Evolutionary conservation across 2,888 invertebrate genomes (phyloP), one percentile per base, ranked within the genome.

Genomic region (Cylloceria caligata): DNA sequence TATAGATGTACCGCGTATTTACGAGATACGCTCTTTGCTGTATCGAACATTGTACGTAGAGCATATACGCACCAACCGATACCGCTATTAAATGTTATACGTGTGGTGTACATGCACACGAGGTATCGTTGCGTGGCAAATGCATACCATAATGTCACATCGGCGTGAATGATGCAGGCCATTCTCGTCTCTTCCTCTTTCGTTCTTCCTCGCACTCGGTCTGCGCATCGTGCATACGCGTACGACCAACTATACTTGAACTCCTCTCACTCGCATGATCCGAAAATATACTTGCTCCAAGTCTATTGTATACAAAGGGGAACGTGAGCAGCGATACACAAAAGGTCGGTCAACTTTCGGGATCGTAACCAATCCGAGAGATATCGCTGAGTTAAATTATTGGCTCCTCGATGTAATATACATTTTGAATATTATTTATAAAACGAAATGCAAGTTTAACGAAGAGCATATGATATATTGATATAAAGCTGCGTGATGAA

Each of bases 111-210:
- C n/a, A 73, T 27, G 16, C 30, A 45, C 13, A 60, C 60, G 64
- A 36, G 55, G 42, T 34, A 36, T 55, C 6, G 30, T 45, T 45
- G 65, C 42, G 30, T 9, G 30, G 42, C 64, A 73, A 45, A 81
- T 73, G 36, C 27, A 69, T 73, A 72, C 39, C 72, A 64, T 55
- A 64, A 77, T 74, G 77, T 74, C 73, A 69, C 68, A 62, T 65
- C 73, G 64, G 27, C 68, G 69, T 73, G 81, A 81, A 77, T 77
- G 72, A 81, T 77, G 65, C 71, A 64, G 64, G 34, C 68, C 62
- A 62, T 72, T 76, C 72, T 47, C 47, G 34, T 45, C 42, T 55
- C 30, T 47, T 30, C 16, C 30, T 55, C 30, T 74, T 5, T 30
- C 65, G n/a, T 30, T 47, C 64, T 65, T 30, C 57, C 39, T 49